Percentiles rank a stretch among this genome's conserved stretches.
These are phyloP conservation scores for Drosophila macrospina DNA, from an alignment of 2,888 invertebrate genomes.

Conservation along the genomic window DNA sequence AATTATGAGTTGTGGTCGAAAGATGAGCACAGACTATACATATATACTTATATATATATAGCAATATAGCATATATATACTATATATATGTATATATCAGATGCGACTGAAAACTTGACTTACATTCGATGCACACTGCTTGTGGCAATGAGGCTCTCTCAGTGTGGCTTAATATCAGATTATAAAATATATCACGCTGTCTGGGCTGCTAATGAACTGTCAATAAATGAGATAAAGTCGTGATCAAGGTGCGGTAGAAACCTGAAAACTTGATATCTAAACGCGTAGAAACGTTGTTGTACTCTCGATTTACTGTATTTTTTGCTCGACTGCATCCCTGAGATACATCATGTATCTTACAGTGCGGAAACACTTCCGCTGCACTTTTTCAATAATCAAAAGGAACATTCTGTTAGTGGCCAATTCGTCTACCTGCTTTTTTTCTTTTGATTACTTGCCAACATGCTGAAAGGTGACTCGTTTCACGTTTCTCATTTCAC, in stretches of 20 bases:
- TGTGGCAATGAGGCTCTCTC: constrained; percentile 26
- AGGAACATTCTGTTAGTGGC: constrained; percentile 22
- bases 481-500: constrained; percentile 59
- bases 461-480: constrained; percentile 47
- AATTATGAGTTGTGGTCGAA: constrained; percentile 52
- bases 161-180: constrained; percentile 24
- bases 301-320: background rate
- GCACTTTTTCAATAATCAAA: constrained; percentile 23
- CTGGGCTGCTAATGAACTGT: constrained; percentile 71
- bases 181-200: constrained; percentile 36
- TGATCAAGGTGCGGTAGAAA: constrained; percentile 65
- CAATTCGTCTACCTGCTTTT: constrained; percentile 37
- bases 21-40: constrained; percentile 7
- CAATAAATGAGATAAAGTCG: constrained; percentile 76
- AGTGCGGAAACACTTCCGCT: constrained; percentile 56
- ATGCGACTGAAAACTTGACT: constrained; percentile 2
- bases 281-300: constrained; percentile 13
- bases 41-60: background rate
- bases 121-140: constrained; percentile 1
- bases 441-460: constrained; percentile 3
- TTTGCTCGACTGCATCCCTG: constrained; percentile 19
- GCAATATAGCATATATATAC: background rate
- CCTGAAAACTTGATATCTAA: constrained; percentile 47
- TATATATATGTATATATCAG: background rate
- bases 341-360: constrained; percentile 18